Evolutionary conservation across 2,888 invertebrate genomes (phyloP).

Genomic region (Prostheceraeus crozeri): DNA sequence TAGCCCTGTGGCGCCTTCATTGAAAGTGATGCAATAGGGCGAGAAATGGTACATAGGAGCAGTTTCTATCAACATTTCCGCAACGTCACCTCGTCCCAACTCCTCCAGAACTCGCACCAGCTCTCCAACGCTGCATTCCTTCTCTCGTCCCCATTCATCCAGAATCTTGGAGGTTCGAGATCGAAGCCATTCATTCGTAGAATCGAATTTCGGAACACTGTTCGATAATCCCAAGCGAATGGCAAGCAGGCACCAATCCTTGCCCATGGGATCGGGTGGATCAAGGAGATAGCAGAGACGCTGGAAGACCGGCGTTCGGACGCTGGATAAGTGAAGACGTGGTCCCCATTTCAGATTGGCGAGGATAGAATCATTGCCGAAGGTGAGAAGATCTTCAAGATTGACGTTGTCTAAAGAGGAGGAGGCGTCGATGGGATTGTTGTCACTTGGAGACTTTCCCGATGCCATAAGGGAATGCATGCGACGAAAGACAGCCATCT

Average conservation of each 20-base stretch:
- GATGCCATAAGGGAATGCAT: constrained; percentile 37
- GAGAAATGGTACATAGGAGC: constrained; percentile 58
- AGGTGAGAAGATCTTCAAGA: constrained; percentile 62
- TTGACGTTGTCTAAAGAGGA: too few species aligned
- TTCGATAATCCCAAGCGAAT: constrained; percentile 61
- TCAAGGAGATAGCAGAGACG: constrained; percentile 59
- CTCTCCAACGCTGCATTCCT: constrained; percentile 59
- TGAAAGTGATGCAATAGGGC: background rate
- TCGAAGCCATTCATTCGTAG: constrained; percentile 41
- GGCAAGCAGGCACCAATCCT: constrained; percentile 62
- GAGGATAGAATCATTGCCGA: constrained; percentile 60
- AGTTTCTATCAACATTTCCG: constrained; percentile 61
- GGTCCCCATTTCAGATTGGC: constrained; percentile 60
- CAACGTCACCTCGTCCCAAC: constrained; percentile 63
- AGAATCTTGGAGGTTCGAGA: constrained; percentile 57
- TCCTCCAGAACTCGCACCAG: constrained; percentile 62
- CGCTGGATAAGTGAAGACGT: constrained; percentile 62
- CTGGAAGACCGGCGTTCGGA: constrained; percentile 62
- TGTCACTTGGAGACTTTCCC: constrained; percentile 35
- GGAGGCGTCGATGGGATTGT: constrained; percentile 56
- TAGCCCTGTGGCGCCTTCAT: too few species aligned
- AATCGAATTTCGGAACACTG: constrained; percentile 59
- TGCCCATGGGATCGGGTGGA: constrained; percentile 60
- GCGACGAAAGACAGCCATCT: constrained; percentile 37
- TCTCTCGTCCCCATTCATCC: constrained; percentile 59